phyloP scores from a whole-genome alignment of 2,888 invertebrate species.

The Coelogynopora nodosa region DNA sequence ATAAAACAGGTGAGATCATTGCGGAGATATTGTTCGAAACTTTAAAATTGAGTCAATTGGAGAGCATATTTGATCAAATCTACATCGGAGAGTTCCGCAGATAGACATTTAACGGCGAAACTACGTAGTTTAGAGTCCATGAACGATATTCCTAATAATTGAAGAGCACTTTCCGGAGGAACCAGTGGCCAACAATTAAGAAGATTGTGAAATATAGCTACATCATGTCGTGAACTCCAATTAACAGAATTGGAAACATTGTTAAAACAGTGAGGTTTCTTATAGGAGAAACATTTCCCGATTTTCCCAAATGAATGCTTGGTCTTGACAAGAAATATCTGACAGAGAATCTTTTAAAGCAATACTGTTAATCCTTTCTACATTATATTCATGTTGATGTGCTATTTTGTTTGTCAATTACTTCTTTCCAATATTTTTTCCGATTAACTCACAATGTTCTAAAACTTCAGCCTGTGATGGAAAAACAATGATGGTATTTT shows the following conservation, averaged over 20 bases:
- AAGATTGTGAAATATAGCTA: slow-evolving; percentile 53
- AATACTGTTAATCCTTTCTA: slow-evolving; percentile 57
- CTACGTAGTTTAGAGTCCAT: slow-evolving; percentile 64
- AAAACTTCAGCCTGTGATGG: background rate
- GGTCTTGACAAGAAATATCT: slow-evolving; percentile 65
- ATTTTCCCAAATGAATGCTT: slow-evolving; percentile 64
- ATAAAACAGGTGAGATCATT: slow-evolving; percentile 65
- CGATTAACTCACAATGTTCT: background rate
- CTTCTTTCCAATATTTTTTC: background rate
- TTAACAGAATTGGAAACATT: slow-evolving; percentile 64
- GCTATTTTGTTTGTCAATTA: background rate
- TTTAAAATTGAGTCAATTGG: slow-evolving; percentile 63
- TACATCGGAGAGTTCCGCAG: slow-evolving; percentile 64
- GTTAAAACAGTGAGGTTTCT: slow-evolving; percentile 65
- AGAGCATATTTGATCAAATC: slow-evolving; percentile 65
- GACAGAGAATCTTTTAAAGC: slow-evolving; percentile 63
- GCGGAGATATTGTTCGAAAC: slow-evolving; percentile 66
- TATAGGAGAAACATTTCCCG: slow-evolving; percentile 52
- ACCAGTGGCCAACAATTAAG: slow-evolving; percentile 37
- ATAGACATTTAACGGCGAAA: slow-evolving; percentile 65
- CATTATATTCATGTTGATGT: background rate
- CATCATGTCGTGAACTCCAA: slow-evolving; percentile 65
- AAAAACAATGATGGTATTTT: background rate
- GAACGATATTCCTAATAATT: slow-evolving; percentile 63
- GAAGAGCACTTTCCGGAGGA: slow-evolving; percentile 55